These are phyloP conservation scores for Drosophila prosaltans DNA, from an alignment of 1,140 invertebrate genomes.

Conservation along the genomic window DNA sequence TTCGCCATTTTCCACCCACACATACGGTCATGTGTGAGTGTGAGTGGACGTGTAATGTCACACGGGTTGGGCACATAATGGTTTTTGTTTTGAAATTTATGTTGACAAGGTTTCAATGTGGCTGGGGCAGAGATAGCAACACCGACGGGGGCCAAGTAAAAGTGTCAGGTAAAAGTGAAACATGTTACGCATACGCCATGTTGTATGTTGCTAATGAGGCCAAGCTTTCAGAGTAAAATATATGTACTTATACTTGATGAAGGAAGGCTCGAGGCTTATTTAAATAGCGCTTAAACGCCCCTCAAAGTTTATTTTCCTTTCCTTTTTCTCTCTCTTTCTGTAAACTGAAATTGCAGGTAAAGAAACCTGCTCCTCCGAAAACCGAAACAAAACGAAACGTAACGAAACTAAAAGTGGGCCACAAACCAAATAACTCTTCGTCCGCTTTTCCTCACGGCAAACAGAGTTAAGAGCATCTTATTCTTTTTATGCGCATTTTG, in stretches of 20 bases:
- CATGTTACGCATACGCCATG: constrained; percentile 72
- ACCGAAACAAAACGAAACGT: constrained; percentile 34
- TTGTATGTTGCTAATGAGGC: constrained; percentile 67
- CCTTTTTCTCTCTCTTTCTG: constrained; percentile 1
- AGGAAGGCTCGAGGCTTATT: constrained; percentile 52
- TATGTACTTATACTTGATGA: constrained; percentile 30
- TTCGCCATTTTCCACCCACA: constrained; percentile 56
- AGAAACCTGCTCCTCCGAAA: constrained; percentile 6
- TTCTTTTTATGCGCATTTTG: constrained; percentile 19
- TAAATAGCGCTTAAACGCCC: constrained; percentile 59
- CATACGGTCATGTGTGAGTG: not conserved
- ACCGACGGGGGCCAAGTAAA: not conserved
- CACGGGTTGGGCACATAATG: constrained; percentile 58
- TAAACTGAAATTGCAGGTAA: constrained; percentile 44
- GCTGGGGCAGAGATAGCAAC: constrained; percentile 17
- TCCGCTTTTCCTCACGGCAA: constrained; percentile 22
- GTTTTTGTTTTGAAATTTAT: constrained; percentile 72
- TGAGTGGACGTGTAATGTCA: constrained; percentile 62
- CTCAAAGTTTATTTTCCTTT: constrained; percentile 22
- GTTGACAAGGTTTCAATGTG: constrained; percentile 63
- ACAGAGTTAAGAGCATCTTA: constrained; percentile 7
- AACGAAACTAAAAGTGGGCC: constrained; percentile 16
- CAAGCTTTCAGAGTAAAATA: constrained; percentile 30
- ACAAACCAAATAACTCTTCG: constrained; percentile 24
- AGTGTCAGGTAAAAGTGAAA: constrained; percentile 60